These are phyloP conservation scores for Cepphus grylle DNA, from an alignment of 2,113 vertebrate genomes.

Conservation along the genomic window DNA sequence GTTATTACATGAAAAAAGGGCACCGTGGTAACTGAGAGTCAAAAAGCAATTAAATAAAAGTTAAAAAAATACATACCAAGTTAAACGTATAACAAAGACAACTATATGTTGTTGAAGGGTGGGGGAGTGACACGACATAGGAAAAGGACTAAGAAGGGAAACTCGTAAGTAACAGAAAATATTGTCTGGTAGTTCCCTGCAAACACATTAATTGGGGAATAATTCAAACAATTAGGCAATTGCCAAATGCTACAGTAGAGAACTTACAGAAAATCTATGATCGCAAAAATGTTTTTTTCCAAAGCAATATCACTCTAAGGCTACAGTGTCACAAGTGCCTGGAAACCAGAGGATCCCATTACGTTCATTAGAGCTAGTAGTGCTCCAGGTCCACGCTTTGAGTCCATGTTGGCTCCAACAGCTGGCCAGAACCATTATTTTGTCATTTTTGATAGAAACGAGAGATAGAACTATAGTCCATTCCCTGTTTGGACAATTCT, in stretches of 20 bases:
- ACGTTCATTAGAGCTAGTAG: fast-evolving
- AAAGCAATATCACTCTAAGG: neutral
- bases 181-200: neutral
- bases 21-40: neutral
- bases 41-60: slow-evolving; percentile 32
- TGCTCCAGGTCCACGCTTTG: neutral
- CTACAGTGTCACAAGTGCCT: neutral
- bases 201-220: neutral
- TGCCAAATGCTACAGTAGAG: neutral
- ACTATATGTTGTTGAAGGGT: neutral
- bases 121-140: too few species aligned
- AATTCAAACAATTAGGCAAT: neutral
- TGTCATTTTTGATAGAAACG: neutral
- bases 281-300: neutral
- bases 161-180: neutral
- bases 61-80: neutral
- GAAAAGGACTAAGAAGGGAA: neutral
- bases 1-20: neutral
- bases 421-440: fast-evolving
- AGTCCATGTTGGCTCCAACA: fast-evolving
- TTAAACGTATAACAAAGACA: neutral
- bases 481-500: neutral
- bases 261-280: neutral
- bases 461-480: fast-evolving
- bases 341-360: neutral